Conservation (phyloP, 2,797 vertebrate genomes). For the Anguilla megastoma region DNA sequence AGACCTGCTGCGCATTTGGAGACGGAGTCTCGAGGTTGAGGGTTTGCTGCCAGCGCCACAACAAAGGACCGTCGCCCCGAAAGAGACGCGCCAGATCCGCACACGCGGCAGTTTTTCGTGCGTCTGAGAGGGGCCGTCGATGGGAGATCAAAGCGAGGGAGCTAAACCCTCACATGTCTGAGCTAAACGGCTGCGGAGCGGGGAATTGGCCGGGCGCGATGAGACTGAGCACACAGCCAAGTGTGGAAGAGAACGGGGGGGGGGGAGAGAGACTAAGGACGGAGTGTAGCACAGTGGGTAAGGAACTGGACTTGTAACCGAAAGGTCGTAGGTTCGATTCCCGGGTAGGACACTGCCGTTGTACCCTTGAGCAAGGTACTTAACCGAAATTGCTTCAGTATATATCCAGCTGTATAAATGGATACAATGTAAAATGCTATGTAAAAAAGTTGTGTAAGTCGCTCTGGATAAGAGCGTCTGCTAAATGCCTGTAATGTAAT, state of each 20-base stretch:
- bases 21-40: slow-evolving; percentile 34
- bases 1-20: neutral
- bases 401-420: no score
- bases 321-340: no score
- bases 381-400: no score
- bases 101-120: slow-evolving; percentile 60
- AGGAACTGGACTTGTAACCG: no score
- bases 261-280: neutral
- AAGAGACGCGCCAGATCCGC: slow-evolving; percentile 57
- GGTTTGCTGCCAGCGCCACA: slow-evolving; percentile 43
- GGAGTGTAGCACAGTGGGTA: no score
- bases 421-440: no score
- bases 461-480: no score
- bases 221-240: neutral
- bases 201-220: slow-evolving; percentile 41
- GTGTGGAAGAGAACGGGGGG: slow-evolving; percentile 15
- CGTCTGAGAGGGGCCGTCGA: slow-evolving; percentile 59
- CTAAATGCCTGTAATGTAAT: no score
- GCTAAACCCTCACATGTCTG: neutral
- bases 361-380: no score
- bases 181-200: slow-evolving; percentile 29
- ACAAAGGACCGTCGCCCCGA: slow-evolving; percentile 54
- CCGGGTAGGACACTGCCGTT: no score
- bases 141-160: slow-evolving; percentile 59
- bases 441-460: no score